phyloP scores from a whole-genome alignment of 2,113 vertebrate species.

The Morone chrysops region DNA sequence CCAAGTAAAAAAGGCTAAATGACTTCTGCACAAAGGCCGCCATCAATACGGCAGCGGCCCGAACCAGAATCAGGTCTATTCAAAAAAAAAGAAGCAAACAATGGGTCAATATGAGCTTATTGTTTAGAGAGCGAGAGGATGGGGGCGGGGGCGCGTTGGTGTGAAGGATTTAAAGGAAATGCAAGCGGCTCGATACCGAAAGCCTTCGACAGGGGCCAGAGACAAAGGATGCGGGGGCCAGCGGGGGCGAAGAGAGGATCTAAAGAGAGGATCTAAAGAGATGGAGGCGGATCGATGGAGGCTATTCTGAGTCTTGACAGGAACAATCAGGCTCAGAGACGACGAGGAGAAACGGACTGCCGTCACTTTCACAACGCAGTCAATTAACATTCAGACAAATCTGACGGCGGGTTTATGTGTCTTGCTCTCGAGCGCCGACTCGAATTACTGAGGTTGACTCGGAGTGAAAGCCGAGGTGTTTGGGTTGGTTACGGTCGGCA shows the following conservation, averaged over 20 bases:
- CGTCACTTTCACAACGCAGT: too few relatives aligned
- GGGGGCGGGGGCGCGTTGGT: not conserved
- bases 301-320: slow-evolving; percentile 34
- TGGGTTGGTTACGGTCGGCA: too few relatives aligned
- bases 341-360: too few relatives aligned
- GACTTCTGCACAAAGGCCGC: slow-evolving; percentile 31
- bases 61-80: not conserved
- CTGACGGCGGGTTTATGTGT: too few relatives aligned
- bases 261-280: not conserved
- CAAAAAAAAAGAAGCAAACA: not conserved
- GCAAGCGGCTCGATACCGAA: not conserved
- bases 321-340: not conserved
- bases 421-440: too few relatives aligned
- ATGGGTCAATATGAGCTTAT: not conserved
- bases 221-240: slow-evolving; percentile 49
- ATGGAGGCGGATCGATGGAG: slow-evolving; percentile 46
- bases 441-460: too few relatives aligned
- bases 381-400: too few relatives aligned
- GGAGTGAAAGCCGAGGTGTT: too few relatives aligned
- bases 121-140: slow-evolving; percentile 25
- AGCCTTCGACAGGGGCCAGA: not conserved
- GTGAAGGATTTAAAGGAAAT: slow-evolving; percentile 16
- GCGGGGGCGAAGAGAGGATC: not conserved
- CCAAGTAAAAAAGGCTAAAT: slow-evolving; percentile 28
- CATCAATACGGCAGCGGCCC: slow-evolving; percentile 11